A percentile compares a stretch with the other conserved stretches of the same genome.
phyloP scores from a whole-genome alignment of 2,797 vertebrate genomes.

The Gymnocypris eckloni region DNA sequence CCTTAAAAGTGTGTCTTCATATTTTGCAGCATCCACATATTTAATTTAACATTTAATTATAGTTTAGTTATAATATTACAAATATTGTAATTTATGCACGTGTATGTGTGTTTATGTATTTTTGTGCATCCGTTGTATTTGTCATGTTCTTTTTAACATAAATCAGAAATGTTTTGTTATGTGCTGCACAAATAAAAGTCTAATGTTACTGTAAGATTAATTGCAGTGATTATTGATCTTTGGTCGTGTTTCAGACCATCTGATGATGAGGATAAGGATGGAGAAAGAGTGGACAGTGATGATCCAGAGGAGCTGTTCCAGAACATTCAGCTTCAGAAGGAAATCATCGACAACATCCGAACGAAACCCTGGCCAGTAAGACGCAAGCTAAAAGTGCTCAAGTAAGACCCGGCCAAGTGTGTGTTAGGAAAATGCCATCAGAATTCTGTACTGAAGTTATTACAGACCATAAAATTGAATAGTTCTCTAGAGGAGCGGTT shows the following conservation, averaged over 20 bases:
- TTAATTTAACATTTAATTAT: not conserved
- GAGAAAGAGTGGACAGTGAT: slow-evolving; percentile 84
- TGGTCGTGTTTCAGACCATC: slow-evolving; percentile 77
- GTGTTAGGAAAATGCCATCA: not conserved
- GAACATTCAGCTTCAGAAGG: slow-evolving; percentile 97
- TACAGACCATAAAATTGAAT: slow-evolving; percentile 4
- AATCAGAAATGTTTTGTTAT: not conserved
- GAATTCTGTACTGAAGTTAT: slow-evolving; percentile 19
- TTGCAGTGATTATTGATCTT: not conserved
- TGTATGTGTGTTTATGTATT: not conserved
- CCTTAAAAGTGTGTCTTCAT: not conserved
- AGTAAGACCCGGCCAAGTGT: slow-evolving; percentile 75
- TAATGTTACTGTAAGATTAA: not conserved
- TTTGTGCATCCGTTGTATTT: not conserved
- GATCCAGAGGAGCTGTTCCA: slow-evolving; percentile 96
- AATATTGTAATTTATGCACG: not conserved
- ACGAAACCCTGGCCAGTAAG: slow-evolving; percentile 94
- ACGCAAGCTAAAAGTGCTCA: slow-evolving; percentile 90
- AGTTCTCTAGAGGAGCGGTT: not conserved
- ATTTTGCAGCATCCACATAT: not conserved
- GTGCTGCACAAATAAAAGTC: not conserved
- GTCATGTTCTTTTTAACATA: not conserved
- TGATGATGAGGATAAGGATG: slow-evolving; percentile 82
- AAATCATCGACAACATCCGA: slow-evolving; percentile 92
- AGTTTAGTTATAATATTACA: not conserved